A percentile compares a stretch with the other conserved stretches of the same genome.
Conservation (phyloP, 2,113 vertebrate species). For the Eurystomus gularis region DNA sequence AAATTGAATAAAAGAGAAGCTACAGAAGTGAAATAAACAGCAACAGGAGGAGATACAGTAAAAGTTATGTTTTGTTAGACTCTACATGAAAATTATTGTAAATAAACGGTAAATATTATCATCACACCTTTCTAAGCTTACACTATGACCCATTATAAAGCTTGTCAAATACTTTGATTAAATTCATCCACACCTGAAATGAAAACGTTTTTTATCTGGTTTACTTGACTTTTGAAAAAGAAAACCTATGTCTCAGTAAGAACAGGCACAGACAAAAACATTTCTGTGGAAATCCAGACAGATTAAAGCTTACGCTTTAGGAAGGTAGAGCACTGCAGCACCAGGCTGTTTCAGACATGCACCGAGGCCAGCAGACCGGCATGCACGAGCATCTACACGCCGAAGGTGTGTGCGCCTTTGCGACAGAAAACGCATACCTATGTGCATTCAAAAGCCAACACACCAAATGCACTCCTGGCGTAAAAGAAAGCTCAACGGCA, state of each 20-base stretch:
- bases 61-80: not conserved
- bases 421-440: not conserved
- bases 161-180: not conserved
- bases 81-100: not conserved
- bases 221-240: slow-evolving; percentile 29
- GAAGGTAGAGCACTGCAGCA: slow-evolving; percentile 20
- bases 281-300: not conserved
- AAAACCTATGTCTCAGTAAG: not conserved
- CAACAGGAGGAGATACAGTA: not conserved
- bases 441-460: not conserved
- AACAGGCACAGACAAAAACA: not conserved
- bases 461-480: slow-evolving; percentile 28
- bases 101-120: not conserved
- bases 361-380: slow-evolving; percentile 34
- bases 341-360: slow-evolving; percentile 50
- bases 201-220: not conserved
- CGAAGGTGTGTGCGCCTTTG: not conserved
- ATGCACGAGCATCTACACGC: slow-evolving; percentile 52
- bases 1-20: not conserved
- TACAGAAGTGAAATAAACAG: not conserved
- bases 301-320: not conserved
- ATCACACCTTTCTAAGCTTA: not conserved
- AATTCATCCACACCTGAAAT: not conserved
- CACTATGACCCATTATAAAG: not conserved
- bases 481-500: slow-evolving; percentile 61